Conservation (phyloP, 1,140 invertebrate genomes). For the Schlechtendalia chinensis region DNA sequence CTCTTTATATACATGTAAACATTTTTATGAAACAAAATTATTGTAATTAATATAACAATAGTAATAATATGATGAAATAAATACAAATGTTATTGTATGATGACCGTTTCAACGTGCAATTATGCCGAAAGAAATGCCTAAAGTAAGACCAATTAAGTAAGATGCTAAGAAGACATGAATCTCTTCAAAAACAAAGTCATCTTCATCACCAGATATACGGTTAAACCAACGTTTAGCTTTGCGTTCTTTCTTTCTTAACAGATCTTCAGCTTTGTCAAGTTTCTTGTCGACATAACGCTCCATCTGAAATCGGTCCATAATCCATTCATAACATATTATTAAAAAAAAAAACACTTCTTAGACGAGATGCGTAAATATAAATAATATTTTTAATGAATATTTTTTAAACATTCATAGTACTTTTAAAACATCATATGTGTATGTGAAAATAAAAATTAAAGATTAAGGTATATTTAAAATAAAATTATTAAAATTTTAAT, state of each 20-base stretch:
- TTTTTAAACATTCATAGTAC: too few relatives aligned
- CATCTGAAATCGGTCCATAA: conserved; percentile 61
- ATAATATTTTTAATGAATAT: background rate
- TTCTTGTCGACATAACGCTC: conserved; percentile 75
- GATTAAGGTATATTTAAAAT: too few relatives aligned
- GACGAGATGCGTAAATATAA: conserved; percentile 1
- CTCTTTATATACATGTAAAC: conserved; percentile 9
- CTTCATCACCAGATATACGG: conserved; percentile 61
- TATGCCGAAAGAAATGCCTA: conserved; percentile 61
- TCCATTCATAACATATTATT: background rate
- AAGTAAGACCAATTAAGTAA: conserved; percentile 69
- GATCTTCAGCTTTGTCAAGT: conserved; percentile 71
- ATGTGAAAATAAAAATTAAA: too few relatives aligned
- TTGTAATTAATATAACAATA: background rate
- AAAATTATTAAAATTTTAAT: conserved; percentile 16
- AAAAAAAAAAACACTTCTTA: conserved; percentile 28
- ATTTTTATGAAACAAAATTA: background rate
- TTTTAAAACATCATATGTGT: too few relatives aligned
- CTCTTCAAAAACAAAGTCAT: conserved; percentile 66
- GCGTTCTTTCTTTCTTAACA: conserved; percentile 66
- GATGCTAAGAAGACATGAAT: conserved; percentile 73
- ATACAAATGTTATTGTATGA: background rate
- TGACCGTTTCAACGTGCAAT: conserved; percentile 46
- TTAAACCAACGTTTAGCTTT: conserved; percentile 72
- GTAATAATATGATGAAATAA: background rate